A percentile compares a stretch with the other conserved stretches of the same genome.
Evolutionary conservation across 2,888 invertebrate genomes (phyloP).

Genomic region (Rugalucina vietnamica): DNA sequence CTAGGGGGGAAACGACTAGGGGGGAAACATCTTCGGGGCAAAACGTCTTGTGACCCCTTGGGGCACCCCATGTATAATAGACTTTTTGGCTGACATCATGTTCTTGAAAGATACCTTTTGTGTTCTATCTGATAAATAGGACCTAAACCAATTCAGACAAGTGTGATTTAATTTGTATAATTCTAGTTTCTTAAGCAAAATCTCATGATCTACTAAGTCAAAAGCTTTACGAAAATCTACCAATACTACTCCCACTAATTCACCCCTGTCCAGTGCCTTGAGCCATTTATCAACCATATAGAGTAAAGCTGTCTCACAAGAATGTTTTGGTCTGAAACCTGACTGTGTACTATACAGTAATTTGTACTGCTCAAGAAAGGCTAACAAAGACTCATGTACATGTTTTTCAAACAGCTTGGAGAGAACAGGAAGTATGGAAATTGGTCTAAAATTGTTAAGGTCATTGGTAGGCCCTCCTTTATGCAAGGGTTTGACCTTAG

Average conservation of each 20-base stretch:
- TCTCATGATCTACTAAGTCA: conserved; percentile 16
- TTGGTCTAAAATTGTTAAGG: conserved; percentile 25
- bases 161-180: conserved; percentile 11
- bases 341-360: conserved; percentile 17
- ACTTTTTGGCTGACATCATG: not conserved
- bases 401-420: not conserved
- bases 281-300: conserved; percentile 5
- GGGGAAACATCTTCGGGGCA: too few species aligned
- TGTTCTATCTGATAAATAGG: not conserved
- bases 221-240: conserved; percentile 35
- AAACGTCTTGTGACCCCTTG: too few species aligned
- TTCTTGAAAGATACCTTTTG: not conserved
- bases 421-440: conserved; percentile 19
- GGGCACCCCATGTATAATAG: conserved; percentile 18
- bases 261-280: not conserved
- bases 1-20: too few species aligned
- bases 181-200: conserved; percentile 14
- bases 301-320: conserved; percentile 26
- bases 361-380: not conserved
- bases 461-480: conserved; percentile 13
- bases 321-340: conserved; percentile 35
- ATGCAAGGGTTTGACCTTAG: conserved; percentile 8
- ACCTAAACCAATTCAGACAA: not conserved
- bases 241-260: not conserved
- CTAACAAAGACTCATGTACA: not conserved